Conservation (phyloP, 2,113 vertebrate genomes). For the Cephalopterus ornatus region DNA sequence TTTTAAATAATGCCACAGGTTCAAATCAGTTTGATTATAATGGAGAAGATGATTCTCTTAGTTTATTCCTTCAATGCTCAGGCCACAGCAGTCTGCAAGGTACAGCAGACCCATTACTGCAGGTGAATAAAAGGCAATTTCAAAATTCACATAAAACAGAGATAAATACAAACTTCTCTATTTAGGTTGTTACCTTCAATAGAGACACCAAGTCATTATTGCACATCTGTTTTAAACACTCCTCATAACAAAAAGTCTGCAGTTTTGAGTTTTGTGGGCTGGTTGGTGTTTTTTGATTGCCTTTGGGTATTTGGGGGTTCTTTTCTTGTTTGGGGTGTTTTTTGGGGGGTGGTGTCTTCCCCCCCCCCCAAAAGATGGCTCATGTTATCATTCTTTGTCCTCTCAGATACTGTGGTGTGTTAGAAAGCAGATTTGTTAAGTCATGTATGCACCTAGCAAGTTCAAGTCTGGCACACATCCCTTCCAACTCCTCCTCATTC, state of each 20-base stretch:
- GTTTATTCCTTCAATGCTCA: neutral
- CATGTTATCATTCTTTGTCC: neutral
- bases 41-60: neutral
- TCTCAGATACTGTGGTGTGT: neutral
- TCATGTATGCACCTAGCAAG: neutral
- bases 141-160: neutral
- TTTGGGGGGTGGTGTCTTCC: neutral
- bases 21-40: neutral
- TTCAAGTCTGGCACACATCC: neutral
- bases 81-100: neutral
- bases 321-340: neutral
- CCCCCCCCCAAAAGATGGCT: neutral
- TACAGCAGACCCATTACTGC: neutral
- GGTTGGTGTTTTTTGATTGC: neutral
- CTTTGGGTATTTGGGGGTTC: neutral
- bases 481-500: neutral
- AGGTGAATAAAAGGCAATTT: neutral
- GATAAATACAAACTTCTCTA: neutral
- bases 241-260: neutral
- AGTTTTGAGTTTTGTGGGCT: neutral
- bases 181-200: rapidly evolving
- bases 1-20: neutral
- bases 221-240: neutral
- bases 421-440: neutral
- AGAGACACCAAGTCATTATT: neutral